These are phyloP conservation scores for Stenotaenia linearis DNA, from an alignment of 2,888 invertebrate species.

Conservation along the genomic window DNA sequence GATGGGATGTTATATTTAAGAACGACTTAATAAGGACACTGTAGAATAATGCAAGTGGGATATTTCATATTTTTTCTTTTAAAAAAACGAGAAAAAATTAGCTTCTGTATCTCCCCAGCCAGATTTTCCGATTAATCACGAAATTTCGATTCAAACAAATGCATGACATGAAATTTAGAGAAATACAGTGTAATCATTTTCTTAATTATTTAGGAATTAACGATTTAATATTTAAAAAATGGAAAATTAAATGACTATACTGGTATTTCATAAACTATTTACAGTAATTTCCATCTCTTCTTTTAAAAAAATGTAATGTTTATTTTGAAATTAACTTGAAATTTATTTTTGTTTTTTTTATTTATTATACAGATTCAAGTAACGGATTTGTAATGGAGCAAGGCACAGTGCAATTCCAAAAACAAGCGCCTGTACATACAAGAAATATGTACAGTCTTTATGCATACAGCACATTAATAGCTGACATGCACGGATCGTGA, in stretches of 20 bases:
- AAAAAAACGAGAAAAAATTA: neutral
- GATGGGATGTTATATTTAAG: conserved; percentile 20
- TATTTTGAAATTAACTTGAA: neutral
- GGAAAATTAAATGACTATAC: too few relatives aligned
- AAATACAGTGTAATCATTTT: neutral
- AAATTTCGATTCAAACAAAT: neutral
- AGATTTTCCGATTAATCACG: neutral
- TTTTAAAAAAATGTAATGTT: neutral
- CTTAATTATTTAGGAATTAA: too few relatives aligned
- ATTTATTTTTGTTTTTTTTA: neutral
- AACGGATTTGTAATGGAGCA: neutral
- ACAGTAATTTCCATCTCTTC: too few relatives aligned
- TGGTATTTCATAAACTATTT: too few relatives aligned
- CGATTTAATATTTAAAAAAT: too few relatives aligned
- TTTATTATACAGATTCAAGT: neutral
- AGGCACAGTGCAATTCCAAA: neutral
- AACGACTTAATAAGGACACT: too few relatives aligned
- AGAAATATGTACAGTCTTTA: neutral
- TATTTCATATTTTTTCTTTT: neutral
- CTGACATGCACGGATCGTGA: neutral
- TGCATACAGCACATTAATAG: neutral
- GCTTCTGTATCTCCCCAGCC: neutral
- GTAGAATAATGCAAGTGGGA: neutral
- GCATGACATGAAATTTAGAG: neutral
- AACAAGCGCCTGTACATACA: neutral